Conservation (phyloP, 2,888 invertebrate genomes). For the Pharmacophagus antenor region DNA sequence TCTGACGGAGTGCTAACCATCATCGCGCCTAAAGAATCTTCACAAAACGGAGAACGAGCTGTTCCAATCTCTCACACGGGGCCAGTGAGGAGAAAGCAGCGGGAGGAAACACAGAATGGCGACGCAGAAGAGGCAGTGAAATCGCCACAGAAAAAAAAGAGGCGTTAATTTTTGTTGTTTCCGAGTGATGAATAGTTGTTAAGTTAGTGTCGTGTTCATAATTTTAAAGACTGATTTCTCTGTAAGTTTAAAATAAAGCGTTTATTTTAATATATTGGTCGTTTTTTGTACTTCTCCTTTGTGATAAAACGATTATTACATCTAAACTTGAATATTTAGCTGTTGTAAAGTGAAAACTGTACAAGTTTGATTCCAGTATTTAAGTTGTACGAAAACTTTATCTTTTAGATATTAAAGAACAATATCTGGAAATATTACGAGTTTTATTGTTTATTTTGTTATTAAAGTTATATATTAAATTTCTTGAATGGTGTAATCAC, state of each 20-base stretch:
- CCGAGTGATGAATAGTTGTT: slow-evolving; percentile 16
- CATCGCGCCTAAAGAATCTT: slow-evolving; percentile 76
- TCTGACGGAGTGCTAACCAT: slow-evolving; percentile 88
- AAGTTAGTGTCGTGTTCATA: slow-evolving; percentile 9
- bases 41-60: slow-evolving; percentile 66
- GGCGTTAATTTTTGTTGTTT: slow-evolving; percentile 42
- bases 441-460: no score
- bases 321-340: background rate
- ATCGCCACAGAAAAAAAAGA: slow-evolving; percentile 63
- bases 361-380: no score
- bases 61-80: slow-evolving; percentile 83
- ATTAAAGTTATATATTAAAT: no score
- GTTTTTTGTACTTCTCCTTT: background rate
- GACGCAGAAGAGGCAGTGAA: slow-evolving; percentile 42
- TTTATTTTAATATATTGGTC: background rate
- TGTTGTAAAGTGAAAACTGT: no score
- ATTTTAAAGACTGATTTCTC: slow-evolving; percentile 20
- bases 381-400: no score
- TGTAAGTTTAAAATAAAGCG: background rate
- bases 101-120: slow-evolving; percentile 44
- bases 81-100: slow-evolving; percentile 73
- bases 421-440: no score
- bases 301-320: background rate
- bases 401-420: no score
- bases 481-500: no score